phyloP scores from a whole-genome alignment of 2,113 vertebrate genomes.

The Elephantulus edwardii region DNA sequence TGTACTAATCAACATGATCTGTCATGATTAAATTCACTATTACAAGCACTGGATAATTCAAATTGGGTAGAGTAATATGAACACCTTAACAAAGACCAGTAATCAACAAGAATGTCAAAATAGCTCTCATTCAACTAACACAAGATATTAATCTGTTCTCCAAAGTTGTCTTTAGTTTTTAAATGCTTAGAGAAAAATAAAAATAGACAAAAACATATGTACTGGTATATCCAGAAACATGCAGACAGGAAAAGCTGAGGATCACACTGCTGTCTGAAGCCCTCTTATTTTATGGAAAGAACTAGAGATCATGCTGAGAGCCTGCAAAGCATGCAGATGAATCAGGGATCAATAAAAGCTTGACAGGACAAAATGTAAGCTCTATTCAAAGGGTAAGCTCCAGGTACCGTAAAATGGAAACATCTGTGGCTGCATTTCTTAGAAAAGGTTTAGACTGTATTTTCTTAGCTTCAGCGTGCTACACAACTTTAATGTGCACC shows the following conservation, averaged over 20 bases:
- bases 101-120: conserved; percentile 44
- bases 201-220: conserved; percentile 18
- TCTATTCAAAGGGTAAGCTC: not conserved
- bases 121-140: conserved; percentile 37
- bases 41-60: conserved; percentile 38
- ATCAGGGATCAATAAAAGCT: not conserved
- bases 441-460: conserved; percentile 2
- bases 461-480: not conserved
- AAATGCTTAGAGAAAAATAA: conserved; percentile 26
- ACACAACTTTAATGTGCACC: not conserved
- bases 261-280: not conserved
- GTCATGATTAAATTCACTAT: no score
- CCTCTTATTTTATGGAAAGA: conserved; percentile 19
- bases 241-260: not conserved
- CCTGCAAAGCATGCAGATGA: not conserved
- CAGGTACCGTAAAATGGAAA: conserved; percentile 17
- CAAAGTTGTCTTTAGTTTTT: conserved; percentile 46
- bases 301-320: not conserved
- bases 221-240: not conserved
- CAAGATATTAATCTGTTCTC: conserved; percentile 41
- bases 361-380: not conserved
- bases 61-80: not conserved
- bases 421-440: not conserved
- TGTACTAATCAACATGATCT: no score
- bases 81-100: conserved; percentile 29